A percentile compares a stretch with the other conserved stretches of the same genome.
phyloP scores from a whole-genome alignment of 2,797 vertebrate species.

The Microtus obscurus region DNA sequence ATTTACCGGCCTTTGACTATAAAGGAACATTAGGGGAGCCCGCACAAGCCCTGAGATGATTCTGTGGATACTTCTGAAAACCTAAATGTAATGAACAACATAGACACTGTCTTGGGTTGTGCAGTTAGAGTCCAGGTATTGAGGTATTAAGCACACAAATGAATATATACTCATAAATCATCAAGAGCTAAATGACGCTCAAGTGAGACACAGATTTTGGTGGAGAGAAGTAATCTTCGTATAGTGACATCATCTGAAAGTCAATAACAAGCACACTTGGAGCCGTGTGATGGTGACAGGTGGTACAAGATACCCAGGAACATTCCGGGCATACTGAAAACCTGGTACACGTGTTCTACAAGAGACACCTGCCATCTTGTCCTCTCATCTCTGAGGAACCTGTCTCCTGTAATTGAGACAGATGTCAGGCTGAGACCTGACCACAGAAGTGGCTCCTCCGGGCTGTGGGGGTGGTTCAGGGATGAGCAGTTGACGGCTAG shows the following conservation, averaged over 20 bases:
- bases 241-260: constrained; percentile 22
- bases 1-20: constrained; percentile 9
- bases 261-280: neutral
- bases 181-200: neutral
- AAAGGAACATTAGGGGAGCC: neutral
- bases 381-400: neutral
- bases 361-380: neutral
- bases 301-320: neutral
- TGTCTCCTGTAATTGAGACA: neutral
- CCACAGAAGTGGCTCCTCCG: neutral
- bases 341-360: neutral
- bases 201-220: neutral
- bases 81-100: neutral
- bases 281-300: neutral
- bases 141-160: neutral
- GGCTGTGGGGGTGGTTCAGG: neutral
- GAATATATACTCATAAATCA: neutral
- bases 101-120: neutral
- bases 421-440: neutral
- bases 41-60: neutral
- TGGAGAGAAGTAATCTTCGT: neutral
- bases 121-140: neutral
- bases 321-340: neutral
- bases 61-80: neutral
- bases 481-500: neutral